Conservation (phyloP, 2,797 vertebrate species). For the Rallus crepitans region DNA sequence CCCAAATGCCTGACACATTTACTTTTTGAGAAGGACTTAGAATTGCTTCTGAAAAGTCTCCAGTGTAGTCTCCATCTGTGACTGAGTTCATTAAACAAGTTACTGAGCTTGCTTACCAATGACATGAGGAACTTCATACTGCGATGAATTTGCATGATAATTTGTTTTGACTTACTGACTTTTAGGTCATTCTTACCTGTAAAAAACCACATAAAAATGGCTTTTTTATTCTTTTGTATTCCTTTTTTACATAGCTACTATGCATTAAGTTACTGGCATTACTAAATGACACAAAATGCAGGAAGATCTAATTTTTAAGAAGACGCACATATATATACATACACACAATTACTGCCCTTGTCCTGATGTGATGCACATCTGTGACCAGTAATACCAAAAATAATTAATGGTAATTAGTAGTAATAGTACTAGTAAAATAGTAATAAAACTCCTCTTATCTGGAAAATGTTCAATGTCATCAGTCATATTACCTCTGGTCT, state of each 20-base stretch:
- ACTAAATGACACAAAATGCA: not conserved
- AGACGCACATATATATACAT: not conserved
- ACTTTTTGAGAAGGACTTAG: not conserved
- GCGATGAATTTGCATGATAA: not conserved
- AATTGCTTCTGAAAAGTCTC: not conserved
- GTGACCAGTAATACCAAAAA: not conserved
- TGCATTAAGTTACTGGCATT: not conserved
- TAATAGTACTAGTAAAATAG: not conserved
- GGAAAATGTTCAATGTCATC: not conserved
- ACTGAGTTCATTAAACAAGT: constrained; percentile 17
- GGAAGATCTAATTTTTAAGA: not conserved
- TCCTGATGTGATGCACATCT: not conserved
- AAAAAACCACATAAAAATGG: not conserved
- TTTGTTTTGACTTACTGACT: constrained; percentile 1
- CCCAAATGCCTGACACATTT: not conserved
- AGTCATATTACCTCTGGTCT: not conserved
- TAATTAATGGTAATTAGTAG: not conserved
- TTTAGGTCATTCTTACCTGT: not conserved
- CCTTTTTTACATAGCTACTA: not conserved
- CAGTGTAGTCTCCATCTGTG: constrained; percentile 16
- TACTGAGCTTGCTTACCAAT: constrained; percentile 12
- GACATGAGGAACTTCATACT: not conserved
- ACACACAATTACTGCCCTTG: not conserved
- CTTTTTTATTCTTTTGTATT: not conserved
- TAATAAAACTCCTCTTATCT: not conserved